Conservation (phyloP, 2,888 invertebrate genomes). For the Nephrocerus scutellatus region DNA sequence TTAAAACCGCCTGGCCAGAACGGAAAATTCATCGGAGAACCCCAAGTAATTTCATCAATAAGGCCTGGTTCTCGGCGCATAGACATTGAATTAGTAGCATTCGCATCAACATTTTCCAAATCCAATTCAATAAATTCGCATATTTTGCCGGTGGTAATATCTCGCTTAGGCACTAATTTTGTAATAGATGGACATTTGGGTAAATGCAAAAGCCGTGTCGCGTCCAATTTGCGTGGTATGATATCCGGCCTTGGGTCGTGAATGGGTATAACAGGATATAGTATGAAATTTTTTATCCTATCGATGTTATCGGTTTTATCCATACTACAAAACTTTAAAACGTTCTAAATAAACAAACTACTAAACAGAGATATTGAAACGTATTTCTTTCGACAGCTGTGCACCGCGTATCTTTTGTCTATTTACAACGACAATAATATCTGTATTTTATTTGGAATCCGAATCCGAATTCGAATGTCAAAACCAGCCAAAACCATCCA, state of each 20-base stretch:
- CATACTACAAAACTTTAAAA: no score
- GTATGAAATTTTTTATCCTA: slow-evolving; percentile 37
- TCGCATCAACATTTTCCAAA: slow-evolving; percentile 55
- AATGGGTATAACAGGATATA: slow-evolving; percentile 40
- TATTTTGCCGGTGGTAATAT: slow-evolving; percentile 70
- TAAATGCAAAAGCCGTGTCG: slow-evolving; percentile 34
- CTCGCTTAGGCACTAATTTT: slow-evolving; percentile 50
- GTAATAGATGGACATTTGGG: slow-evolving; percentile 38
- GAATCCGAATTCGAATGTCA: no score
- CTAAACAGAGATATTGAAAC: no score
- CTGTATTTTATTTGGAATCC: no score
- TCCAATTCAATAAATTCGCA: slow-evolving; percentile 59
- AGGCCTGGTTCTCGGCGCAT: slow-evolving; percentile 71
- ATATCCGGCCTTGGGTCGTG: slow-evolving; percentile 42
- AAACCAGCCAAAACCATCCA: no score
- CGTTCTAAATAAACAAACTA: no score
- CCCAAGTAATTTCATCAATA: slow-evolving; percentile 59
- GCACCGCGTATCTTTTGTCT: no score
- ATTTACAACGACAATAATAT: no score
- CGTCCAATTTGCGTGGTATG: slow-evolving; percentile 35
- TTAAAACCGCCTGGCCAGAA: slow-evolving; percentile 84
- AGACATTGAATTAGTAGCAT: slow-evolving; percentile 69
- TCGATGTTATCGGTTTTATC: slow-evolving; percentile 17
- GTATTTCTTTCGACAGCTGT: no score
- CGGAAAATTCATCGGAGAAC: slow-evolving; percentile 72